Conservation (phyloP, 2,113 vertebrate genomes). For the Girardinichthys multiradiatus region DNA sequence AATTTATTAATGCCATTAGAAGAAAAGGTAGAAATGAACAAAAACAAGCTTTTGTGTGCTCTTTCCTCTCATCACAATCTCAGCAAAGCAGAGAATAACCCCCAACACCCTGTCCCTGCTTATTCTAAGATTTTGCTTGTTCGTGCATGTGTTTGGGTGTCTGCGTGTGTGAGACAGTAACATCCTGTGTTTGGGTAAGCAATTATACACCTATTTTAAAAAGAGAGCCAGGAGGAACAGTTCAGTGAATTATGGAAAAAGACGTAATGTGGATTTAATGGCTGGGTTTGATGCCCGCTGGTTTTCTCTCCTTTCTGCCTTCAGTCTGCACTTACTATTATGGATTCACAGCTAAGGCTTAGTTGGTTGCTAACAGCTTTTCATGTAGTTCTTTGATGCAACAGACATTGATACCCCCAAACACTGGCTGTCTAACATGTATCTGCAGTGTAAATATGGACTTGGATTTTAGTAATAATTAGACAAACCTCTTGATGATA, state of each 20-base stretch:
- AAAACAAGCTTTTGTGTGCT: constrained; percentile 18
- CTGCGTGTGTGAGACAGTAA: constrained; percentile 15
- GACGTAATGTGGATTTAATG: constrained; percentile 45
- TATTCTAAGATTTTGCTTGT: constrained; percentile 32
- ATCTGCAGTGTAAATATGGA: constrained; percentile 45
- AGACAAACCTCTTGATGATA: background rate
- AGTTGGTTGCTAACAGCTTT: background rate
- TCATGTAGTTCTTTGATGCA: background rate
- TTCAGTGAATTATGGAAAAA: constrained; percentile 17
- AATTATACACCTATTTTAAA: constrained; percentile 13
- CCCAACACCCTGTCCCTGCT: constrained; percentile 26
- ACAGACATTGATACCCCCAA: background rate
- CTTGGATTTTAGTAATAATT: constrained; percentile 46
- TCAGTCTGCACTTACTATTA: constrained; percentile 13
- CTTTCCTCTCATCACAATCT: constrained; percentile 31
- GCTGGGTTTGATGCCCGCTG: constrained; percentile 27
- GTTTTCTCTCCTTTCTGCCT: constrained; percentile 32
- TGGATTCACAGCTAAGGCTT: constrained; percentile 55
- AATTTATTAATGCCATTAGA: constrained; percentile 16
- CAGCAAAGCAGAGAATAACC: constrained; percentile 53
- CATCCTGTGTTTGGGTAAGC: constrained; percentile 15
- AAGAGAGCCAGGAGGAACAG: constrained; percentile 24
- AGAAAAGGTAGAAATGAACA: constrained; percentile 18
- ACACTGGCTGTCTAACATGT: constrained; percentile 47
- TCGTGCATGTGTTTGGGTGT: constrained; percentile 24